phyloP scores from a whole-genome alignment of 2,888 invertebrate genomes.

The Stenotaenia linearis region DNA sequence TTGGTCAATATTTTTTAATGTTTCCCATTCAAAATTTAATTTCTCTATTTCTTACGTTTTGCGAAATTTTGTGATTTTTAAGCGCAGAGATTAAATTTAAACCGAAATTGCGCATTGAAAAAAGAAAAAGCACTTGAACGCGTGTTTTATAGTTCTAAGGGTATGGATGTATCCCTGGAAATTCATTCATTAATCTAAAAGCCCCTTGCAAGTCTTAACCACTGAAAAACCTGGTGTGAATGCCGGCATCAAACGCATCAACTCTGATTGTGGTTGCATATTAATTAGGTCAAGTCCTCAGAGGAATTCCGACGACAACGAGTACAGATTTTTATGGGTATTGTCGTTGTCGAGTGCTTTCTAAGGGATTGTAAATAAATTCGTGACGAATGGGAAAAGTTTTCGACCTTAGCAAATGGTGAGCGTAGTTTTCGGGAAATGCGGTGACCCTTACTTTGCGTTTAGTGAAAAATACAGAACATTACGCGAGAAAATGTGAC shows the following conservation, averaged over 20 bases:
- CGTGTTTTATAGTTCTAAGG: background rate
- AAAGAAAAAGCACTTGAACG: background rate
- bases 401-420: background rate
- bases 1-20: background rate
- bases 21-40: background rate
- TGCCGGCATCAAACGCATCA: slow-evolving; percentile 19
- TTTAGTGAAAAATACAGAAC: background rate
- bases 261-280: slow-evolving; percentile 24
- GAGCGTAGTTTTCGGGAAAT: background rate
- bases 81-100: background rate
- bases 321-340: background rate
- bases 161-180: background rate
- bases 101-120: background rate
- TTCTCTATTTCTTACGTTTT: too few species aligned
- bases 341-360: slow-evolving; percentile 6
- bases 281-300: background rate
- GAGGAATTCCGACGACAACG: background rate
- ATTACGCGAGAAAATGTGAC: background rate
- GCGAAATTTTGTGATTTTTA: too few species aligned
- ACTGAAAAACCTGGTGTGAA: background rate
- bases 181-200: slow-evolving; percentile 16
- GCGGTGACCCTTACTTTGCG: background rate
- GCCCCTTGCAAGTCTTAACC: background rate
- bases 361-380: slow-evolving; percentile 10
- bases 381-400: background rate